These are phyloP conservation scores for Cataglyphis rosenhaueri DNA, from an alignment of 2,888 invertebrate genomes.

Conservation along the genomic window DNA sequence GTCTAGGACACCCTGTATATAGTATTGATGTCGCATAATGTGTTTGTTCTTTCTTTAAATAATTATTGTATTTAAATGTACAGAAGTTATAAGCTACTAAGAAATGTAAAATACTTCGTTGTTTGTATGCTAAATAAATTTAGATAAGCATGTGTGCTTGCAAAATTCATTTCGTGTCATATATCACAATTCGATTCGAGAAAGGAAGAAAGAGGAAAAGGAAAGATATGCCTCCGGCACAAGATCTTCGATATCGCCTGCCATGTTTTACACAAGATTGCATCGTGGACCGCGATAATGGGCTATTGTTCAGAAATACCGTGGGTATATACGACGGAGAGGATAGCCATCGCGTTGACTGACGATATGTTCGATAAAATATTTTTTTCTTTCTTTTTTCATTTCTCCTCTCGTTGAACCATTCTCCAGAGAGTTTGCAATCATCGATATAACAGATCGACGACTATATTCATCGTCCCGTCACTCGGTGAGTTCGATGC, in stretches of 20 bases:
- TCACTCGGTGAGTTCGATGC: constrained; percentile 6
- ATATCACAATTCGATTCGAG: constrained; percentile 6
- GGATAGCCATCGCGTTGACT: constrained; percentile 5
- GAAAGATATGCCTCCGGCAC: neutral
- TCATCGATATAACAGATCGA: constrained; percentile 24
- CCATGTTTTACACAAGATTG: constrained; percentile 31
- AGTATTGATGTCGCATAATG: neutral
- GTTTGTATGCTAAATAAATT: neutral
- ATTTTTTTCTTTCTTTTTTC: neutral
- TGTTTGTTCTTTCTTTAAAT: neutral
- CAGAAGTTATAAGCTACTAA: neutral
- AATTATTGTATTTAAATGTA: neutral
- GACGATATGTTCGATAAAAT: constrained; percentile 41
- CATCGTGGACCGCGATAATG: constrained; percentile 52
- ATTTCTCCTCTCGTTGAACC: neutral
- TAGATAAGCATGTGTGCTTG: neutral
- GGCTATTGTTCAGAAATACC: constrained; percentile 45
- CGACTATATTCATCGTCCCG: neutral
- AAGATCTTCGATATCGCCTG: constrained; percentile 13
- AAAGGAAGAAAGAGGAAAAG: neutral
- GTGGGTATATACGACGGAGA: constrained; percentile 9
- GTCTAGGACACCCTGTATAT: too few species aligned
- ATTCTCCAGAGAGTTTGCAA: constrained; percentile 17
- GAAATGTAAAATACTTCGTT: neutral
- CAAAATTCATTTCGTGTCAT: neutral